These are phyloP conservation scores for Thalpophila matura DNA, from an alignment of 2,888 invertebrate species.

Conservation along the genomic window DNA sequence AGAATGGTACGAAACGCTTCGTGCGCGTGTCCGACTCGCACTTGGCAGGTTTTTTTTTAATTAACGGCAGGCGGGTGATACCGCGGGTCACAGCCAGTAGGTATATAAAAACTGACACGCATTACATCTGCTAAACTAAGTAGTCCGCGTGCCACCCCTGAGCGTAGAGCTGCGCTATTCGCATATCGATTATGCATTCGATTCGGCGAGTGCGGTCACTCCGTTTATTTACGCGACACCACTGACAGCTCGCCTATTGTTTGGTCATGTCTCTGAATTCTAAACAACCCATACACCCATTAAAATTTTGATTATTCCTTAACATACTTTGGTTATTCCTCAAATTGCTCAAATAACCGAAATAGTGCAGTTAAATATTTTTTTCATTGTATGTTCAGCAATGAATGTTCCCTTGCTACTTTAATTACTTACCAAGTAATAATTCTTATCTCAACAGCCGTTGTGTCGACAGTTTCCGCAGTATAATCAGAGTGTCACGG, in stretches of 20 bases:
- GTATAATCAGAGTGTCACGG: constrained; percentile 42
- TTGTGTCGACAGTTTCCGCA: constrained; percentile 25
- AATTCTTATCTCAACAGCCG: constrained; percentile 14
- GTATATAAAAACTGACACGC: too few species aligned
- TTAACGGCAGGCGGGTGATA: too few species aligned
- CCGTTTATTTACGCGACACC: constrained; percentile 57
- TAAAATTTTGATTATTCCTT: too few species aligned
- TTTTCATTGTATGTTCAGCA: background rate
- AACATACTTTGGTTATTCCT: too few species aligned
- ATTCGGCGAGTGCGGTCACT: constrained; percentile 50
- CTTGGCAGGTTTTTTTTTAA: too few species aligned
- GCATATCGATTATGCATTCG: constrained; percentile 63
- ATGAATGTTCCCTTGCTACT: background rate
- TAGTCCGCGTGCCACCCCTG: constrained; percentile 30
- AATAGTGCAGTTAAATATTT: too few species aligned
- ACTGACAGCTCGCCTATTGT: constrained; percentile 48
- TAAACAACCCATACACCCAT: too few species aligned
- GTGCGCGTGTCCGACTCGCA: too few species aligned
- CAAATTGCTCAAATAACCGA: too few species aligned
- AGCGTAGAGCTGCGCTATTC: constrained; percentile 33
- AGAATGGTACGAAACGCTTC: too few species aligned
- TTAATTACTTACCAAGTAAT: background rate
- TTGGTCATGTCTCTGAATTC: constrained; percentile 22
- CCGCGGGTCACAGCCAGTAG: too few species aligned
- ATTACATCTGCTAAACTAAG: background rate